Conservation (phyloP, 2,797 vertebrate genomes). For the Onychomys arenicola region DNA sequence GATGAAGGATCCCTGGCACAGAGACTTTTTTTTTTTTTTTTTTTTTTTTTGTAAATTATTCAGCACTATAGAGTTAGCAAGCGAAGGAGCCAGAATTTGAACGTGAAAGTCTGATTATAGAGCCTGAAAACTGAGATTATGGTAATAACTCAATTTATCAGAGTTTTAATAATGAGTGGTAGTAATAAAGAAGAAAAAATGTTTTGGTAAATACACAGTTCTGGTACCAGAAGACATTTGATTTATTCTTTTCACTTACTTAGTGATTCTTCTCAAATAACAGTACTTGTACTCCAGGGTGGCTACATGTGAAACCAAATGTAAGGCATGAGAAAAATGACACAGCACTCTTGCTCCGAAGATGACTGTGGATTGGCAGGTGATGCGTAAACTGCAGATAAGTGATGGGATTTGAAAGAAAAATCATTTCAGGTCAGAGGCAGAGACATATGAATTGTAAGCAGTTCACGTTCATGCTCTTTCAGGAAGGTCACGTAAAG, state of each 20-base stretch:
- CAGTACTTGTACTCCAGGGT: slow-evolving; percentile 6
- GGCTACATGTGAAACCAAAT: slow-evolving; percentile 4
- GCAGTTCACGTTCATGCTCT: not conserved
- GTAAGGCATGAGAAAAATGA: slow-evolving; percentile 33
- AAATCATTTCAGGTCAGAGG: not conserved
- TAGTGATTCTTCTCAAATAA: slow-evolving; percentile 54
- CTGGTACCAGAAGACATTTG: slow-evolving; percentile 3
- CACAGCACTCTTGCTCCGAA: not conserved
- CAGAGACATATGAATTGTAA: not conserved
- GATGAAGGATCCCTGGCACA: not conserved
- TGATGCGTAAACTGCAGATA: slow-evolving; percentile 39
- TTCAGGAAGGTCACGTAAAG: not conserved
- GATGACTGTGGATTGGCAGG: not conserved
- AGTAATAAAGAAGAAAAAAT: not conserved
- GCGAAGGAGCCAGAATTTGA: slow-evolving; percentile 21
- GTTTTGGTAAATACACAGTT: not conserved
- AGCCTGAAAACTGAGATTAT: not conserved
- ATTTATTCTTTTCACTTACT: slow-evolving; percentile 54
- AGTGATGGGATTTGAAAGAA: slow-evolving; percentile 40
- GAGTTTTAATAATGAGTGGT: not conserved
- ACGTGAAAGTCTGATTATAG: slow-evolving; percentile 41
- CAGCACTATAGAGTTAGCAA: not conserved
- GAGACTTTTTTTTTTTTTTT: not conserved
- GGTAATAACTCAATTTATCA: not conserved
- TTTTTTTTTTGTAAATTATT: not conserved